A percentile compares a stretch with the other conserved stretches of the same genome.
Evolutionary conservation across 2,888 invertebrate species (phyloP).

Genomic region (Tetheella fluctuosa): DNA sequence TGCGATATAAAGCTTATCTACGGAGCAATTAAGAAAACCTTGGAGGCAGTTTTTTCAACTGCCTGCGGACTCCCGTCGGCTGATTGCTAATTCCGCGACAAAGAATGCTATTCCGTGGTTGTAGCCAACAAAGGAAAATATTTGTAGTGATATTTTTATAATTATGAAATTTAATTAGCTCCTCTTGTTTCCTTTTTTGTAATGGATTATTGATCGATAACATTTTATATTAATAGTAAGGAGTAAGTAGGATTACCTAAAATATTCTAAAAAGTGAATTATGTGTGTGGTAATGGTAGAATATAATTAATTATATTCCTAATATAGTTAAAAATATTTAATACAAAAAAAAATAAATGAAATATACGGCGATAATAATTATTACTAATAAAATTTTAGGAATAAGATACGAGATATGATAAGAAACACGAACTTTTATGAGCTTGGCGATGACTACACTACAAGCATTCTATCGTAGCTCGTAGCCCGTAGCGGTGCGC

Average conservation of each 20-base stretch:
- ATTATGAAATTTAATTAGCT: background rate
- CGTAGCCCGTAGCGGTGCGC: constrained; percentile 43
- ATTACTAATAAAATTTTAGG: background rate
- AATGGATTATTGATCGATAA: too few relatives aligned
- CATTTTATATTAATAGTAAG: too few relatives aligned
- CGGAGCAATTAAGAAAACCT: constrained; percentile 72
- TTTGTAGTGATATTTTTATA: constrained; percentile 26
- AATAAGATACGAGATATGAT: constrained; percentile 5
- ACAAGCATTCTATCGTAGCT: constrained; percentile 14
- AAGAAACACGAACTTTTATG: constrained; percentile 13
- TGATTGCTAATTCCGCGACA: constrained; percentile 80
- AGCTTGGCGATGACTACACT: constrained; percentile 15
- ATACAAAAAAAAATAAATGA: too few relatives aligned
- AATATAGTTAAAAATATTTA: too few relatives aligned
- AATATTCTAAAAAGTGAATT: too few relatives aligned
- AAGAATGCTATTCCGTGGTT: constrained; percentile 69
- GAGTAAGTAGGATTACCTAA: too few relatives aligned
- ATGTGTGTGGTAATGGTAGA: too few relatives aligned
- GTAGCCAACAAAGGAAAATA: constrained; percentile 65
- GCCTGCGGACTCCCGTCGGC: constrained; percentile 49
- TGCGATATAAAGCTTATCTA: constrained; percentile 68
- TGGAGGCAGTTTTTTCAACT: constrained; percentile 58
- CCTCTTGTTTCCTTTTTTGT: background rate
- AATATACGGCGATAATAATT: too few relatives aligned
- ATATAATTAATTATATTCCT: too few relatives aligned